A percentile compares a stretch with the other conserved stretches of the same genome.
Conservation (phyloP, 2,888 invertebrate species). For the Morpho helenor region DNA sequence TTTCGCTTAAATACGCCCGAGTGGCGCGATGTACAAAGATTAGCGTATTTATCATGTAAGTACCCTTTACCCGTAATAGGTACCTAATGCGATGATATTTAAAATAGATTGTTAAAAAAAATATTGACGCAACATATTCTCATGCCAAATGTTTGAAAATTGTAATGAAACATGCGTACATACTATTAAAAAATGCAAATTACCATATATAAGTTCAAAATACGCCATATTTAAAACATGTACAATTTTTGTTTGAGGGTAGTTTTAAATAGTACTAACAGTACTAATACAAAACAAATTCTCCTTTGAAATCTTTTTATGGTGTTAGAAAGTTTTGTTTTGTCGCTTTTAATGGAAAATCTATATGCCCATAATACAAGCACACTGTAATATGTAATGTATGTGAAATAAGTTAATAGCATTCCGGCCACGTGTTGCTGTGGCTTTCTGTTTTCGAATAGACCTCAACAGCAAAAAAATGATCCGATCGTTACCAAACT, state of each 20-base stretch:
- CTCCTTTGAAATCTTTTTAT: slow-evolving; percentile 1
- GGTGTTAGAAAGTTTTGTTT: neutral
- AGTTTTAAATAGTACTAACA: neutral
- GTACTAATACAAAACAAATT: neutral
- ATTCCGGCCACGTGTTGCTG: no score
- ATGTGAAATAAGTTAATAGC: no score
- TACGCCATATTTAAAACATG: slow-evolving; percentile 11
- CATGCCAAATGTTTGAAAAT: no score
- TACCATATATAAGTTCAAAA: slow-evolving; percentile 14
- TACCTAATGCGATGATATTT: no score
- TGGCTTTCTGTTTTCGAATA: no score
- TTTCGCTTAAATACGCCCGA: slow-evolving; percentile 20
- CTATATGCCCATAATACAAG: neutral
- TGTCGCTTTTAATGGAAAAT: slow-evolving; percentile 3
- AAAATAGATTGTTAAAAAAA: no score
- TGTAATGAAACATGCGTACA: neutral
- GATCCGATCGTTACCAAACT: no score
- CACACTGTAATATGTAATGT: no score
- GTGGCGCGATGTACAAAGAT: slow-evolving; percentile 25
- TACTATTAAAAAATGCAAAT: neutral
- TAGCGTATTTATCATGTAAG: slow-evolving; percentile 21
- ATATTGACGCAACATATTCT: no score
- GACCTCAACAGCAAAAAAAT: no score
- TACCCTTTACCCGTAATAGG: slow-evolving; percentile 4
- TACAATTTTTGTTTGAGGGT: slow-evolving; percentile 8